Conservation (phyloP, 2,113 vertebrate genomes). For the Burhinus bistriatus region DNA sequence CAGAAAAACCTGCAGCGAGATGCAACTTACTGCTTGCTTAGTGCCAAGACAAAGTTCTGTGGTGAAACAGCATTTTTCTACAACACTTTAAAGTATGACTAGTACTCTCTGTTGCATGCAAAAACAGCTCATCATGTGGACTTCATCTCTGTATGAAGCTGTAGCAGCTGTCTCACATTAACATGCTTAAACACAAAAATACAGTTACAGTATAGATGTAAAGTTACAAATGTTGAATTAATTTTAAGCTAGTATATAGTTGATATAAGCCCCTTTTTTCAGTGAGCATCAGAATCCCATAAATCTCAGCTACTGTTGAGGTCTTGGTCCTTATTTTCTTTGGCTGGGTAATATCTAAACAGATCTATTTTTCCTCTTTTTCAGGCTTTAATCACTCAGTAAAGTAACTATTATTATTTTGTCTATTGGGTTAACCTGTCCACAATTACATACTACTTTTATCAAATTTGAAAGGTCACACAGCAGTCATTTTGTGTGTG, state of each 20-base stretch:
- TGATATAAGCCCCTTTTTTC: background rate
- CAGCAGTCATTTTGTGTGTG: background rate
- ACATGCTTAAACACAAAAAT: background rate
- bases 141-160: background rate
- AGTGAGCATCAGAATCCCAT: background rate
- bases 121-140: background rate
- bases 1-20: background rate
- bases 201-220: background rate
- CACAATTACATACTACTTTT: background rate
- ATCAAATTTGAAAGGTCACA: conserved; percentile 31
- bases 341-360: background rate
- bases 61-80: background rate
- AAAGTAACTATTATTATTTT: conserved; percentile 47
- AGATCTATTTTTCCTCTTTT: conserved; percentile 23
- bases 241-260: conserved; percentile 5
- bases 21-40: background rate
- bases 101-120: background rate
- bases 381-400: conserved; percentile 4
- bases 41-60: background rate
- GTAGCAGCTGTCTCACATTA: conserved; percentile 44
- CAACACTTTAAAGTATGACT: background rate
- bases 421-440: background rate
- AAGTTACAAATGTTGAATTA: background rate
- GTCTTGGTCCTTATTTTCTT: background rate
- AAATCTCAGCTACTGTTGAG: conserved; percentile 13